Conservation (phyloP, 1,140 invertebrate genomes). For the Brachionus manjavacas region DNA sequence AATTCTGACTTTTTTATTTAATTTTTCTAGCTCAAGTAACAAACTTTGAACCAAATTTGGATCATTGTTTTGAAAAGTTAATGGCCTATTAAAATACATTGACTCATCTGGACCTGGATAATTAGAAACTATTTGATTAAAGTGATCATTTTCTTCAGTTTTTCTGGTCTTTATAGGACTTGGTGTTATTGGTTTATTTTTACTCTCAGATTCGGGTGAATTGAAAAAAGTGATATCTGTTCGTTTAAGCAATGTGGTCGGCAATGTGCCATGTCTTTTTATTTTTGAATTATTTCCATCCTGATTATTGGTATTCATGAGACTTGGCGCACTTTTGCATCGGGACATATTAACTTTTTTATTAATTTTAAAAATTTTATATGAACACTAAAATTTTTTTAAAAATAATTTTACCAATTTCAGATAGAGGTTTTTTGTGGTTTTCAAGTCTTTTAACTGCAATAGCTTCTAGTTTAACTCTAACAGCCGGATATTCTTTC, state of each 20-base stretch:
- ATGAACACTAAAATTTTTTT: background rate
- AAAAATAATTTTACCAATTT: slow-evolving; percentile 68
- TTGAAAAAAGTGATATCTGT: slow-evolving; percentile 13
- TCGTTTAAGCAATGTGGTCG: slow-evolving; percentile 4
- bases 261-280: slow-evolving; percentile 20
- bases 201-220: background rate
- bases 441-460: slow-evolving; percentile 92
- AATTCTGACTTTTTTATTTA: background rate
- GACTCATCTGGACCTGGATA: background rate
- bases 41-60: background rate
- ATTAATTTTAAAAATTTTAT: background rate
- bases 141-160: background rate
- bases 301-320: slow-evolving; percentile 72
- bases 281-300: background rate
- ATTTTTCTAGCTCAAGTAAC: background rate
- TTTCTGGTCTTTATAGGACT: background rate
- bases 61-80: background rate
- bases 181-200: too few relatives aligned
- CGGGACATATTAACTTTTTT: slow-evolving; percentile 77
- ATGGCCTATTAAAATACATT: background rate
- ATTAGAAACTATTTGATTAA: background rate
- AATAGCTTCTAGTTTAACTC: slow-evolving; percentile 90
- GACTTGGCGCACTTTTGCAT: slow-evolving; percentile 85
- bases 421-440: slow-evolving; percentile 82
- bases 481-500: slow-evolving; percentile 92